A percentile compares a stretch with the other conserved stretches of the same genome.
Evolutionary conservation across 2,113 vertebrate species (phyloP).

Genomic region (Oryzias woworae): DNA sequence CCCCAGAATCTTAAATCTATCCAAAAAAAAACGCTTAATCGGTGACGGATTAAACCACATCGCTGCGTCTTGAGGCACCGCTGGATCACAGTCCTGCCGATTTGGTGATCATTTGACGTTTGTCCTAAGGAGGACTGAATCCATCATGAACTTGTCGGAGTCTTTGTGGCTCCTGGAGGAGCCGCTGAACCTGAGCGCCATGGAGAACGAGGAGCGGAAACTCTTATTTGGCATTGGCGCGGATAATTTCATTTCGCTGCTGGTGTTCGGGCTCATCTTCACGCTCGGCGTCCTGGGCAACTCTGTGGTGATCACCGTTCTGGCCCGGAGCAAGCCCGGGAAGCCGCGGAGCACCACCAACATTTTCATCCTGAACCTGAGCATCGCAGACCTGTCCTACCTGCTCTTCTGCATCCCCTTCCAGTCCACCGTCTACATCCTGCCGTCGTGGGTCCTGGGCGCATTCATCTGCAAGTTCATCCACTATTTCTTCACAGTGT

Average conservation of each 20-base stretch:
- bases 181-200: slow-evolving; percentile 45
- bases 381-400: slow-evolving; percentile 94
- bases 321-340: slow-evolving; percentile 87
- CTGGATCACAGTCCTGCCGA: too few species aligned
- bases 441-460: slow-evolving; percentile 91
- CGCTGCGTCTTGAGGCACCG: too few species aligned
- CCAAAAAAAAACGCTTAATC: too few species aligned
- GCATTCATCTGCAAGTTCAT: slow-evolving; percentile 94
- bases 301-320: slow-evolving; percentile 92
- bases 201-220: slow-evolving; percentile 57
- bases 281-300: slow-evolving; percentile 91
- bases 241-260: slow-evolving; percentile 88
- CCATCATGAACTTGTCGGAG: slow-evolving; percentile 68
- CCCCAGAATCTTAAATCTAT: too few species aligned
- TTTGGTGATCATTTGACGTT: too few species aligned
- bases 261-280: slow-evolving; percentile 91
- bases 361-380: slow-evolving; percentile 95
- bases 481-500: slow-evolving; percentile 96
- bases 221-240: slow-evolving; percentile 83
- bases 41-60: too few species aligned
- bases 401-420: slow-evolving; percentile 96
- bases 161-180: slow-evolving; percentile 62
- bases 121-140: too few species aligned
- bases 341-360: slow-evolving; percentile 91
- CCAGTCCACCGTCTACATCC: slow-evolving; percentile 91